phyloP scores from a whole-genome alignment of 2,888 invertebrate species.

The Cylindroiulus punctatus region DNA sequence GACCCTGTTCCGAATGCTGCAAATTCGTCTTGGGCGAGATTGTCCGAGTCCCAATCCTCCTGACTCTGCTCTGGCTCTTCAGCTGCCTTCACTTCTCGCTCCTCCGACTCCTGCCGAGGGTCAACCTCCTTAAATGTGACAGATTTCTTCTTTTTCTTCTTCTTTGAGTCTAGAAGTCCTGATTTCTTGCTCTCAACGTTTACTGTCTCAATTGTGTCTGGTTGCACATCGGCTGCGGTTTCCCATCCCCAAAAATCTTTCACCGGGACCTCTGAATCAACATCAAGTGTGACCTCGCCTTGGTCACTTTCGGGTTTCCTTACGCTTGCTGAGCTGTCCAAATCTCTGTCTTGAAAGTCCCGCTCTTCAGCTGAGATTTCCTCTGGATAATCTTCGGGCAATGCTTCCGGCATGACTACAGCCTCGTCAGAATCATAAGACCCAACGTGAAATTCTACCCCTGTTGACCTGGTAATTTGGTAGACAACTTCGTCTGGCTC shows the following conservation, averaged over 20 bases:
- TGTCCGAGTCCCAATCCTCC: not conserved
- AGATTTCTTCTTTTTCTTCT: constrained; percentile 20
- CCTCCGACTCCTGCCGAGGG: not conserved
- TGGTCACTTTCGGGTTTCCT: not conserved
- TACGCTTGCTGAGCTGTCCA: not conserved
- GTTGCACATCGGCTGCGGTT: not conserved
- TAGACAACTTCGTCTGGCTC: not conserved
- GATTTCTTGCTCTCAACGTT: not conserved
- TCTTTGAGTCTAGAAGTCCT: not conserved
- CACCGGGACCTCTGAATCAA: no score
- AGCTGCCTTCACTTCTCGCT: not conserved
- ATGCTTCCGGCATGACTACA: not conserved
- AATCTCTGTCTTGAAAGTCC: not conserved
- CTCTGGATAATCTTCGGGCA: not conserved
- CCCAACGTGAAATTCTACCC: not conserved
- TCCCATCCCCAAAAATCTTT: not conserved
- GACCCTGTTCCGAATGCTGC: not conserved
- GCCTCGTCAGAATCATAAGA: not conserved
- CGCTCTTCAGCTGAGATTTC: not conserved
- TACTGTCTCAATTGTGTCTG: not conserved
- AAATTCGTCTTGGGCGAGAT: not conserved
- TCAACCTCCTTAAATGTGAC: constrained; percentile 24
- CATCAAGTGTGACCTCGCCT: not conserved
- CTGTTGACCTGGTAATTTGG: not conserved
- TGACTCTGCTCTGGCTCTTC: not conserved